These are phyloP conservation scores for Pogonognathellus flavescens DNA, from an alignment of 1,140 invertebrate genomes.

Conservation along the genomic window DNA sequence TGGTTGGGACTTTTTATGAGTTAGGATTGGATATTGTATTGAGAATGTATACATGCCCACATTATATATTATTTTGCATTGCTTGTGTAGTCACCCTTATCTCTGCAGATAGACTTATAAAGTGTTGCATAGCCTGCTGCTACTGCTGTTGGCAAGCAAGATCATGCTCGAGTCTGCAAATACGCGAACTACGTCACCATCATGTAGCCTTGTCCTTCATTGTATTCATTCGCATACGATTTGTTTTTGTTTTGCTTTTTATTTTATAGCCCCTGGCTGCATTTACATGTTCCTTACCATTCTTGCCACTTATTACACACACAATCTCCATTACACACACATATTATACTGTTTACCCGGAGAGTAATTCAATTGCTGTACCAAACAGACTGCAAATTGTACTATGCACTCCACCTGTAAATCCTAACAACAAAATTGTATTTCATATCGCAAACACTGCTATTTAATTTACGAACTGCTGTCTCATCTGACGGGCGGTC, in stretches of 20 bases:
- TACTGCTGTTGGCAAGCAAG: no score
- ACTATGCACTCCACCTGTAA: constrained; percentile 10
- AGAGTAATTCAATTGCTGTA: background rate
- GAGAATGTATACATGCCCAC: background rate
- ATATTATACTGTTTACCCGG: background rate
- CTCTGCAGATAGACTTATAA: background rate
- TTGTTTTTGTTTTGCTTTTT: constrained; percentile 49
- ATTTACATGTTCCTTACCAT: no score
- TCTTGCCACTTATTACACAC: no score
- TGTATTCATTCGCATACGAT: constrained; percentile 15
- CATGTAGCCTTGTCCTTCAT: constrained; percentile 37
- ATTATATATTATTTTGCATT: background rate
- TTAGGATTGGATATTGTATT: background rate
- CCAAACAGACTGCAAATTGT: background rate
- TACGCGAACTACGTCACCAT: constrained; percentile 40
- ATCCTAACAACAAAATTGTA: background rate
- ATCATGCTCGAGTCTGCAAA: background rate
- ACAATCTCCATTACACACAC: no score
- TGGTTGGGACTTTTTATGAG: no score
- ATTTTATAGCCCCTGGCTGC: constrained; percentile 6
- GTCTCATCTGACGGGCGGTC: constrained; percentile 6
- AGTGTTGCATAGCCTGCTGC: background rate
- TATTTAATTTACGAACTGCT: background rate
- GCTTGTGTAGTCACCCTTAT: constrained; percentile 1
- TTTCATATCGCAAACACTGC: background rate